Evolutionary conservation across 2,113 vertebrate species (phyloP), one percentile per base, ranked within the genome.

Genomic region (Takifugu flavidus): DNA sequence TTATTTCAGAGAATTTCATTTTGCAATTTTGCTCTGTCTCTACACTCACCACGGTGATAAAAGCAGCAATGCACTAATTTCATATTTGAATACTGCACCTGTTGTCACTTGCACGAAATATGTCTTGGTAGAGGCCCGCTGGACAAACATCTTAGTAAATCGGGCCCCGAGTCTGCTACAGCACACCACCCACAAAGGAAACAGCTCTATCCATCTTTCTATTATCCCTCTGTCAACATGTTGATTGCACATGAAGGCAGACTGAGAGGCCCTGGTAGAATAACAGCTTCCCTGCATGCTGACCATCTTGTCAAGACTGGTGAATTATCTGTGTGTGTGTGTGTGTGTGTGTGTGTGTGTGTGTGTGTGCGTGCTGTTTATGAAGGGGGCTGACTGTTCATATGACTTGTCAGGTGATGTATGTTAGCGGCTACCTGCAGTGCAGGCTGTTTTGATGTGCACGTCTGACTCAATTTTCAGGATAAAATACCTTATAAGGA

Each of bases 331-430:
- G 51, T 45, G 49, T 49, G 42, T 55, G 31, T 50, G 59, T 50
- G 52, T 56, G 27, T 53, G 49, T 43, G n/a, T 34, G 31, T 45
- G 58, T 55, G 59, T 50, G 31, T 62, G 51, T 64, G 44, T 14
- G 29, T 29, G 29, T 29, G 29, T 44, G n/a, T 59, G 45, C 20
- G 29, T 13, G 0, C 45, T 75, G 67, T 68, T 69, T 54, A 57
- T 60, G n/a, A 0, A 55, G 42, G 46, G 25, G 55, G 67, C 34
- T 68, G 45, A 75, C 73, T 56, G 56, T 53, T 79, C 77, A 75
- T 68, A 56, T 72, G 75, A 62, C 15, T 67, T 2, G n/a, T 84
- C 80, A 79, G 73, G 69, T 82, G 69, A 74, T 67, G 53, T 49
- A 56, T 26, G 77, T 56, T 59, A 53, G 53, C 6, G 28, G 25